A percentile compares a stretch with the other conserved stretches of the same genome.
phyloP scores from a whole-genome alignment of 2,888 invertebrate genomes.

The Ennomos fuscantarius region DNA sequence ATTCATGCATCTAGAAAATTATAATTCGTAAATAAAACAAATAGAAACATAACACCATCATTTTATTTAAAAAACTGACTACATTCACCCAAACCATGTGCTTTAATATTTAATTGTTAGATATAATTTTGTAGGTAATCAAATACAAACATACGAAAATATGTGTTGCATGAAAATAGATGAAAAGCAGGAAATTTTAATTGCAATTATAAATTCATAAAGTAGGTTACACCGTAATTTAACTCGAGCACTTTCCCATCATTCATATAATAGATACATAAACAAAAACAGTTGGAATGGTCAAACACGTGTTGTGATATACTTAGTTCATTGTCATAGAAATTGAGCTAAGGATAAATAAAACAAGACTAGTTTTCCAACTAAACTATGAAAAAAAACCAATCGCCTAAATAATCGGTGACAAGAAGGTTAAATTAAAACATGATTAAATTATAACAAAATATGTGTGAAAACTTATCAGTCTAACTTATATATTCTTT shows the following conservation, averaged over 20 bases:
- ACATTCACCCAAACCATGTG: slow-evolving; percentile 83
- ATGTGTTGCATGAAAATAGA: background rate
- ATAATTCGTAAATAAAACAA: slow-evolving; percentile 26
- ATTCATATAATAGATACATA: too few species aligned
- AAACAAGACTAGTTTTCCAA: too few species aligned
- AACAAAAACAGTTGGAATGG: background rate
- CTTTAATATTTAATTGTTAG: slow-evolving; percentile 48
- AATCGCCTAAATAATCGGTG: slow-evolving; percentile 7
- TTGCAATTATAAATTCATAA: background rate
- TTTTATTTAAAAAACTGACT: slow-evolving; percentile 78
- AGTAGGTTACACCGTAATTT: too few species aligned
- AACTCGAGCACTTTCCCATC: slow-evolving; percentile 4
- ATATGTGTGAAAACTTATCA: slow-evolving; percentile 44
- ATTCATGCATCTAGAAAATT: too few species aligned
- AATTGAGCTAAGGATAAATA: too few species aligned
- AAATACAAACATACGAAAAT: slow-evolving; percentile 57
- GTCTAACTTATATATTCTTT: slow-evolving; percentile 57
- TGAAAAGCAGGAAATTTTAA: slow-evolving; percentile 8
- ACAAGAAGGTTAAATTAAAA: slow-evolving; percentile 33
- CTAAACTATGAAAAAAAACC: too few species aligned
- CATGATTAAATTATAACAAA: slow-evolving; percentile 26
- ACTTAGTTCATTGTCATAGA: too few species aligned
- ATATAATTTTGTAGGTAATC: slow-evolving; percentile 33
- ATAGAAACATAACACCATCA: slow-evolving; percentile 53
- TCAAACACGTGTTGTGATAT: background rate